Percentiles rank a stretch among this genome's conserved stretches.
These are phyloP conservation scores for Motacilla alba DNA, from an alignment of 2,113 vertebrate genomes.

Conservation along the genomic window DNA sequence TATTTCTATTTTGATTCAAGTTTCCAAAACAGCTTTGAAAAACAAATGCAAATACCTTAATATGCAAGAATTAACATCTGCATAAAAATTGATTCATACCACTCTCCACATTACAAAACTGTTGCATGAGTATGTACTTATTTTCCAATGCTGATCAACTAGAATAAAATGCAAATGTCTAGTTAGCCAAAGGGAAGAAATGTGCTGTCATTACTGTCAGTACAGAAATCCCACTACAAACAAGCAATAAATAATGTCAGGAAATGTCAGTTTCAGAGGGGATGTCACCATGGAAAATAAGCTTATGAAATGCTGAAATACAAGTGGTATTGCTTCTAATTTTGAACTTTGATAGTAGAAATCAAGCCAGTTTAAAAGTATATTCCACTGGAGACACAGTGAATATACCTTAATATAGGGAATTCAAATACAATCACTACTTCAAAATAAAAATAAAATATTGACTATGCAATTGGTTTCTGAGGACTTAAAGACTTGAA, in stretches of 20 bases:
- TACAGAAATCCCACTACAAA: slow-evolving; percentile 27
- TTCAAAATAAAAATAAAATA: not conserved
- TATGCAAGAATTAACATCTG: slow-evolving; percentile 24
- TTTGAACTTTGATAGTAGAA: not conserved
- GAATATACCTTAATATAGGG: not conserved
- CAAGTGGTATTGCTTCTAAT: not conserved
- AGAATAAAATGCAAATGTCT: slow-evolving; percentile 8
- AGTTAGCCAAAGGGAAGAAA: slow-evolving; percentile 8
- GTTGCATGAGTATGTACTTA: not conserved
- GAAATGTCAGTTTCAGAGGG: slow-evolving; percentile 3
- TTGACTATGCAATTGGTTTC: not conserved
- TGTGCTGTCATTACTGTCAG: not conserved
- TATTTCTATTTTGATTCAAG: slow-evolving; percentile 14
- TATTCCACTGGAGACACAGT: not conserved
- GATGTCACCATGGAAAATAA: slow-evolving; percentile 30
- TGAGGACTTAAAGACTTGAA: not conserved
- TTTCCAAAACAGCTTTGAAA: slow-evolving; percentile 32
- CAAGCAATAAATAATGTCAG: slow-evolving; percentile 19
- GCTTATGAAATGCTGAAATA: not conserved
- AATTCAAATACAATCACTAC: not conserved
- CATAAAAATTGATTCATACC: slow-evolving; percentile 36
- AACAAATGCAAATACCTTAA: slow-evolving; percentile 43
- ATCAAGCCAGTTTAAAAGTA: not conserved
- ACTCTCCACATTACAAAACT: not conserved
- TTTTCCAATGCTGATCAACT: slow-evolving; percentile 9